phyloP scores from a whole-genome alignment of 2,797 vertebrate species.

The Ptychobarbus kaznakovi region DNA sequence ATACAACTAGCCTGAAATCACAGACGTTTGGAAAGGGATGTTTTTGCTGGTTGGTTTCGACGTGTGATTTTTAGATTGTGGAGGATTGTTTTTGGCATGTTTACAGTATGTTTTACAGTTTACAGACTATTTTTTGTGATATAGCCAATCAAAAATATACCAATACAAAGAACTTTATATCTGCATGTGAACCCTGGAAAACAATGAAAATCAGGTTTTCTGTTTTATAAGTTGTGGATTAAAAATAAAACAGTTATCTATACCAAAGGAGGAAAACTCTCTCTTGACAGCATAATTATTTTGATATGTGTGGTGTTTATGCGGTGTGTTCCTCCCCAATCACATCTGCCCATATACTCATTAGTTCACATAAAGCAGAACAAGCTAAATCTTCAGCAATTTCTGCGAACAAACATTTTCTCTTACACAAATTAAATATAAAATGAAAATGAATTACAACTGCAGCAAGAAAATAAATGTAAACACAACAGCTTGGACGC shows the following conservation, averaged over 20 bases:
- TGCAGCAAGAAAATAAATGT: neutral
- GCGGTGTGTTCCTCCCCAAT: neutral
- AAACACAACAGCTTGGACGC: neutral
- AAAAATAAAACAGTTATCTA: neutral
- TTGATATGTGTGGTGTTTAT: neutral
- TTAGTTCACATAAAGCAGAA: constrained; percentile 66
- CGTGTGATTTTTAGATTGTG: neutral
- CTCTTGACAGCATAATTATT: neutral
- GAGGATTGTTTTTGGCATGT: neutral
- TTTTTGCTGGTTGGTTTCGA: neutral
- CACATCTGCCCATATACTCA: constrained; percentile 54
- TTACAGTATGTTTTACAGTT: neutral
- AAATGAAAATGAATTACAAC: constrained; percentile 2
- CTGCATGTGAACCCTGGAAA: neutral
- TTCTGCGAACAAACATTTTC: neutral
- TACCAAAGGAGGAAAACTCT: neutral
- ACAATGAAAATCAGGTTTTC: neutral
- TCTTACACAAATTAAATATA: neutral
- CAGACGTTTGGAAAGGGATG: neutral
- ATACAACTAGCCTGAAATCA: neutral
- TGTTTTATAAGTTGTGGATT: neutral
- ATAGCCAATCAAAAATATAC: neutral
- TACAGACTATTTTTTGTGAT: neutral
- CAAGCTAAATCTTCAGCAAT: constrained; percentile 40
- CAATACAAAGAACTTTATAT: neutral